Evolutionary conservation across 2,888 invertebrate genomes (phyloP), one percentile per base, ranked within the genome.

Genomic region (Acrobasis repandana): DNA sequence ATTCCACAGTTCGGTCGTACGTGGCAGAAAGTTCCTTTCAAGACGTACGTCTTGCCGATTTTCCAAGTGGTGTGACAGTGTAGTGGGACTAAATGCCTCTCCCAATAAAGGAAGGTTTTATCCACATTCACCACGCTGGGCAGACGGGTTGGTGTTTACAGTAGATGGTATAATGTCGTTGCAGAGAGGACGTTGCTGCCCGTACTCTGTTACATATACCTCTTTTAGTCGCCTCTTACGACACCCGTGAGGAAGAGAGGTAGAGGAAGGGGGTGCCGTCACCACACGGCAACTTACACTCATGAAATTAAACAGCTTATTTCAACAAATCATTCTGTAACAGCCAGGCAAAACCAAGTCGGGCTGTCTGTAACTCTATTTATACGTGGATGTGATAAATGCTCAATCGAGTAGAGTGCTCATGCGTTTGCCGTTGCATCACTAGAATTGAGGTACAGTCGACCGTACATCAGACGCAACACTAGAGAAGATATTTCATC

Each of bases 371-470:
- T 43, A 43, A 14, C 43, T n/a, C n/a, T 43, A 43, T 43, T 43
- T 38, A 38, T 9, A 38, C 38, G 38, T 9, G 20, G 18, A 49
- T 18, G 48, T 49, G 48, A 49, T 5, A 49, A 49, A 49, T 49
- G 48, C 48, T 49, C 48, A 49, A 49, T 49, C 48, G 48, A 18
- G 18, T 49, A 49, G 18, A 49, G 48, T 49, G 48, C 48, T 46
- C 14, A 10, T 49, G 48, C 48, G 20, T 49, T 49, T 18, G 48
- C 48, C 18, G 48, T 9, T 49, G 48, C 48, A 20, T 5, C 43
- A 28, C 28, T 28, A 28, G 38, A 1, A 38, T 38, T n/a, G 1
- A 43, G 2, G 43, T 43, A 43, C 43, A 14, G 43, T 5, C 43
- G n/a, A 43, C 14, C 43, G n/a, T n/a, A 11, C n/a, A 43, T 43